A percentile compares a stretch with the other conserved stretches of the same genome.
Conservation (phyloP, 2,797 vertebrate genomes). For the Coilia nasus region DNA sequence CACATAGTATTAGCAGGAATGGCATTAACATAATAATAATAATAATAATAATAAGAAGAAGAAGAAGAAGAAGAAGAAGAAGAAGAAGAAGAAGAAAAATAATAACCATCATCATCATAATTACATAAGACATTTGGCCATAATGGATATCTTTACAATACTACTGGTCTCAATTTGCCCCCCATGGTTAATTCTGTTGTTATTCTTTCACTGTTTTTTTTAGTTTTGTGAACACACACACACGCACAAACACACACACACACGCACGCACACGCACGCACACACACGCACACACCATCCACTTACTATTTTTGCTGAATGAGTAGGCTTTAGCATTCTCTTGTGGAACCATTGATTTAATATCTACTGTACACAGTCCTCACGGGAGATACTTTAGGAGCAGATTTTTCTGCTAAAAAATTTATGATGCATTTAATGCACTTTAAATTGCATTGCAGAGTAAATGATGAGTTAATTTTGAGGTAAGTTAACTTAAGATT, state of each 20-base stretch:
- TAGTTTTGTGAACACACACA: background rate
- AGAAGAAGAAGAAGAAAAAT: too few species aligned
- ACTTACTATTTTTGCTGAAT: background rate
- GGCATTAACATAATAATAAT: background rate
- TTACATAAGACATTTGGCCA: background rate
- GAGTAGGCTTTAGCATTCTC: constrained; percentile 16
- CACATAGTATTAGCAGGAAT: background rate
- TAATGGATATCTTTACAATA: background rate
- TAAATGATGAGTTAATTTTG: background rate
- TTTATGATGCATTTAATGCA: background rate
- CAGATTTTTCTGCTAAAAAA: background rate
- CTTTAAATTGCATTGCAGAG: background rate
- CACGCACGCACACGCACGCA: constrained; percentile 32
- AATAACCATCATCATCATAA: too few species aligned
- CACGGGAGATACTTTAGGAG: background rate
- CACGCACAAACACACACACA: constrained; percentile 32
- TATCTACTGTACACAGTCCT: background rate
- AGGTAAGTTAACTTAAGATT: constrained; percentile 8
- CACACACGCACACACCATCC: background rate
- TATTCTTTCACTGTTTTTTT: background rate
- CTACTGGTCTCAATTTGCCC: background rate
- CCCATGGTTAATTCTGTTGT: background rate
- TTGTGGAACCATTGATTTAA: background rate
- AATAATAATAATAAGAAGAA: too few species aligned
- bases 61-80: too few species aligned